phyloP scores from a whole-genome alignment of 2,888 invertebrate genomes.

The Rotaria magnacalcarata region DNA sequence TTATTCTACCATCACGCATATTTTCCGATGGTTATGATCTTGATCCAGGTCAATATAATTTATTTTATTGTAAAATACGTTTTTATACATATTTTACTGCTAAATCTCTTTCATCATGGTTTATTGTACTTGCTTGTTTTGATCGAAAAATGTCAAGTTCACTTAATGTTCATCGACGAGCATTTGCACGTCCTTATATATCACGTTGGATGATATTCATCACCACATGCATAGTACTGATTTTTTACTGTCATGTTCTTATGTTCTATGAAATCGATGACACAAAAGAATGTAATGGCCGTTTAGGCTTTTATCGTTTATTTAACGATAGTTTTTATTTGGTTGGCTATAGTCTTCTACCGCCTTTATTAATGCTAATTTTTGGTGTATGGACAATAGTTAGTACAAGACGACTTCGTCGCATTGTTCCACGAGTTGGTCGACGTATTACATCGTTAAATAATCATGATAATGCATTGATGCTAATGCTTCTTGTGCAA shows the following conservation, averaged over 20 bases:
- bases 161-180: not conserved
- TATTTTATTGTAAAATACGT: slow-evolving; percentile 1
- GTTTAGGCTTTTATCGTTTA: not conserved
- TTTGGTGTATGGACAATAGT: not conserved
- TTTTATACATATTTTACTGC: not conserved
- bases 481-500: slow-evolving; percentile 19
- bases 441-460: not conserved
- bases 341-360: not conserved
- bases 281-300: not conserved
- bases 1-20: slow-evolving; percentile 17
- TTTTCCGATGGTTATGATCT: not conserved
- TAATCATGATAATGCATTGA: not conserved
- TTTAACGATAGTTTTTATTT: not conserved
- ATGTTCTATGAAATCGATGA: not conserved
- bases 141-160: slow-evolving; percentile 3
- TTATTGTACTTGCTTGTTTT: slow-evolving; percentile 21
- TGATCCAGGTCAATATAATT: not conserved
- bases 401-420: not conserved
- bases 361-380: not conserved
- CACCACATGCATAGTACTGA: not conserved
- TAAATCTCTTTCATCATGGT: slow-evolving; percentile 23
- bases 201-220: not conserved
- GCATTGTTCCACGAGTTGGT: not conserved
- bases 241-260: not conserved
- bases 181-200: not conserved